Evolutionary conservation across 2,113 vertebrate species (phyloP).

Genomic region (Grus americana): DNA sequence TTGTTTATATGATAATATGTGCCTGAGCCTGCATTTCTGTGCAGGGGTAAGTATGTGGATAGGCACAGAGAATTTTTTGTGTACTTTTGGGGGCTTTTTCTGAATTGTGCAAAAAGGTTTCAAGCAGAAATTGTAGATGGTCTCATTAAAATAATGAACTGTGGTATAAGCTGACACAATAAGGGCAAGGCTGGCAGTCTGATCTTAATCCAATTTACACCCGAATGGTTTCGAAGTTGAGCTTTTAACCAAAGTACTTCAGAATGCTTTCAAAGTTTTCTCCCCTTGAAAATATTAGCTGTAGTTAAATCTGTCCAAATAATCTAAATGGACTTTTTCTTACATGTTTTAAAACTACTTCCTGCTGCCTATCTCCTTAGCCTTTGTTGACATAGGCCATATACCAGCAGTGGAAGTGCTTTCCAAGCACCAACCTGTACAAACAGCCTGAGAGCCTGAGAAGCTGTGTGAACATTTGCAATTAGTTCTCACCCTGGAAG

Average conservation of each 20-base stretch:
- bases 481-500: neutral
- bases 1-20: neutral
- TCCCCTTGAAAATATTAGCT: neutral
- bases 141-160: neutral
- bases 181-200: neutral
- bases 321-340: neutral
- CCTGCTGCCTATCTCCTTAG: neutral
- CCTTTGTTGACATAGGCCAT: neutral
- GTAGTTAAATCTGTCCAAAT: neutral
- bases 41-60: neutral
- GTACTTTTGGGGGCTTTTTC: neutral
- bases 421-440: neutral
- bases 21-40: neutral
- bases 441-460: neutral
- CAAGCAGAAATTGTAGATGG: neutral
- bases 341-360: neutral
- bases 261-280: neutral
- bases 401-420: accelerated
- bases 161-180: neutral
- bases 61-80: neutral
- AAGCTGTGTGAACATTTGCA: neutral
- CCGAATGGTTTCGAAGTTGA: neutral
- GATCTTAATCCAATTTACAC: neutral
- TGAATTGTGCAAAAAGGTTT: neutral
- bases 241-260: neutral